Conservation (phyloP, 2,888 invertebrate species). For the Laspeyria flexula region DNA sequence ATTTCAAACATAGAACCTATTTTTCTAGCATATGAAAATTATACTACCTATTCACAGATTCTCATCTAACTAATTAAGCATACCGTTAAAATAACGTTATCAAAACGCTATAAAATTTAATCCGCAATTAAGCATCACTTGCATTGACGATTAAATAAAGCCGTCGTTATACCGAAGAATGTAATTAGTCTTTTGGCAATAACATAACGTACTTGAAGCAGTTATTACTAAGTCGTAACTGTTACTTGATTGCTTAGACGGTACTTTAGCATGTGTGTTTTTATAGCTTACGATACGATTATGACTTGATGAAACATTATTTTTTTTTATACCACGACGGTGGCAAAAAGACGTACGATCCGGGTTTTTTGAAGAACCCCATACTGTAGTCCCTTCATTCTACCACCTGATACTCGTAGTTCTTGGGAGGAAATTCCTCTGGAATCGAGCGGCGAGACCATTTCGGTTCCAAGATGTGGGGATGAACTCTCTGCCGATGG, state of each 20-base stretch:
- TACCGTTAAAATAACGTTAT: neutral
- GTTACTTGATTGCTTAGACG: slow-evolving; percentile 48
- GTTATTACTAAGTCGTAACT: slow-evolving; percentile 59
- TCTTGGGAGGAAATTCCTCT: no score
- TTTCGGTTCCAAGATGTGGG: no score
- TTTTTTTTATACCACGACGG: no score
- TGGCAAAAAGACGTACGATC: no score
- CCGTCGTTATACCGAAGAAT: slow-evolving; percentile 38
- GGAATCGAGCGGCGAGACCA: no score
- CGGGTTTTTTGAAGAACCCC: no score
- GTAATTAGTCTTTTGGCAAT: slow-evolving; percentile 55
- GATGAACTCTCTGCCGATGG: no score
- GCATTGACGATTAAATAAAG: slow-evolving; percentile 27
- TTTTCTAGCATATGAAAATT: no score
- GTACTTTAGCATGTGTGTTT: slow-evolving; percentile 10
- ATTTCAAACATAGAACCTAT: no score
- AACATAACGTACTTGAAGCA: slow-evolving; percentile 56
- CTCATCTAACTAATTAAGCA: neutral
- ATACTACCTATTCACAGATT: no score
- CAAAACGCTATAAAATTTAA: slow-evolving; percentile 11
- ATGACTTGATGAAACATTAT: slow-evolving; percentile 5
- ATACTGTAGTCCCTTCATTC: no score
- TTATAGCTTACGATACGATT: slow-evolving; percentile 22
- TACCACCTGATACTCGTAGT: no score
- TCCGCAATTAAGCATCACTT: slow-evolving; percentile 18